These are phyloP conservation scores for Melanitta fusca DNA, from an alignment of 2,797 vertebrate species.

Conservation along the genomic window DNA sequence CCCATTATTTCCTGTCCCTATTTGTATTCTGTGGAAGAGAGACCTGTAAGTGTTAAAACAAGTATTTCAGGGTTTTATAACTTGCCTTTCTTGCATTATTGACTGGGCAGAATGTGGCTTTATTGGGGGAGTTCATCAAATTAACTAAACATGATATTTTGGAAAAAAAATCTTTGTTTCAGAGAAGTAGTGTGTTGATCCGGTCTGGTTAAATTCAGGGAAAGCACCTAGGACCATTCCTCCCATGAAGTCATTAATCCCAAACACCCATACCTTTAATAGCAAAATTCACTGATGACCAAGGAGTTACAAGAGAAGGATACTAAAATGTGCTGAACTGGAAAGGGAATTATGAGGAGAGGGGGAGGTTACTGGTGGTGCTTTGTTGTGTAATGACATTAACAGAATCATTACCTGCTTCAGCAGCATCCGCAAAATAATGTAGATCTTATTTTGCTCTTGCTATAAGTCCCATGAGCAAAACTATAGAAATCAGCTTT, in stretches of 20 bases:
- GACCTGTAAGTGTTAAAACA: not conserved
- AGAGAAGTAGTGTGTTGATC: not conserved
- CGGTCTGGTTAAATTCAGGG: not conserved
- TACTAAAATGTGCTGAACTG: not conserved
- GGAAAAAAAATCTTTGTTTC: not conserved
- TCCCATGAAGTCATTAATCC: not conserved
- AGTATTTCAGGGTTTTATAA: not conserved
- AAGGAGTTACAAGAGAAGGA: not conserved
- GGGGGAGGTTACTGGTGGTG: not conserved
- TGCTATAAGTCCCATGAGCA: not conserved
- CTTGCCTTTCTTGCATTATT: not conserved
- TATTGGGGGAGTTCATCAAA: not conserved
- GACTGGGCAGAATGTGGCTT: not conserved
- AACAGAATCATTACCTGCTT: not conserved
- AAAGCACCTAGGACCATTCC: not conserved
- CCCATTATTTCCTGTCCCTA: not conserved
- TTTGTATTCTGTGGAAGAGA: not conserved
- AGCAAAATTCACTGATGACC: not conserved
- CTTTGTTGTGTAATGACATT: not conserved
- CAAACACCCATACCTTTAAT: not conserved
- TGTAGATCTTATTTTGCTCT: not conserved
- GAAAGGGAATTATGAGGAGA: not conserved
- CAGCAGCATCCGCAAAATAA: not conserved
- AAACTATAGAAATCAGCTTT: not conserved
- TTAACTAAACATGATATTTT: not conserved